Percentiles rank a stretch among this genome's conserved stretches.
These are phyloP conservation scores for Varecia variegata DNA, from an alignment of 2,797 vertebrate genomes.

Conservation along the genomic window DNA sequence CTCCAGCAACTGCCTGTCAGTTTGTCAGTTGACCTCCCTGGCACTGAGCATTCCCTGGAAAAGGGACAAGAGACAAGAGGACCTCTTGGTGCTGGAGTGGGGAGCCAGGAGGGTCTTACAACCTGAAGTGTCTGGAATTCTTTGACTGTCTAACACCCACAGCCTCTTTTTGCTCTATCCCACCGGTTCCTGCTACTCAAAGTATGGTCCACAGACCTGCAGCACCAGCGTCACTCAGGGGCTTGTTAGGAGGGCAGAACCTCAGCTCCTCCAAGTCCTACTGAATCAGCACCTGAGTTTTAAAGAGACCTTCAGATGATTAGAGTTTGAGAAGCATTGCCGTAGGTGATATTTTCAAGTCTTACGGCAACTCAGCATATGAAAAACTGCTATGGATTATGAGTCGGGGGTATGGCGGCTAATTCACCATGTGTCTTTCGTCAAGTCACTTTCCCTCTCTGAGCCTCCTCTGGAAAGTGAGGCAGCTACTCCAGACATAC, in stretches of 20 bases:
- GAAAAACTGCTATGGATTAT: not conserved
- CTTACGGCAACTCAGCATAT: not conserved
- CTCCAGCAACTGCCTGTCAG: not conserved
- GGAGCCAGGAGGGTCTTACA: not conserved
- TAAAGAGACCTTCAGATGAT: not conserved
- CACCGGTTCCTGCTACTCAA: not conserved
- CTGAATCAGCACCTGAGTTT: not conserved
- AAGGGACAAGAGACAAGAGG: not conserved
- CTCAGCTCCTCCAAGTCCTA: not conserved
- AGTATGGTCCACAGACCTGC: accelerated
- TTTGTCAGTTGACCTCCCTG: not conserved
- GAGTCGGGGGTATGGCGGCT: accelerated
- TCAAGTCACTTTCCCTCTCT: not conserved
- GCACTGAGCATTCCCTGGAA: not conserved
- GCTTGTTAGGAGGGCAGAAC: not conserved
- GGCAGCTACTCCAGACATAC: not conserved
- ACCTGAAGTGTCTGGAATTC: not conserved
- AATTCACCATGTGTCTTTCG: not conserved
- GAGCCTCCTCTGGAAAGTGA: not conserved
- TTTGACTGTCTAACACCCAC: not conserved
- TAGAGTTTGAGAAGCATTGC: not conserved
- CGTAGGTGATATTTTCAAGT: not conserved
- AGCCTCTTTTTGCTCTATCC: not conserved
- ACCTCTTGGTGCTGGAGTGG: not conserved
- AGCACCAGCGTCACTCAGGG: not conserved